These are phyloP conservation scores for Triplophysa rosa DNA, from an alignment of 2,113 vertebrate species.

Conservation along the genomic window DNA sequence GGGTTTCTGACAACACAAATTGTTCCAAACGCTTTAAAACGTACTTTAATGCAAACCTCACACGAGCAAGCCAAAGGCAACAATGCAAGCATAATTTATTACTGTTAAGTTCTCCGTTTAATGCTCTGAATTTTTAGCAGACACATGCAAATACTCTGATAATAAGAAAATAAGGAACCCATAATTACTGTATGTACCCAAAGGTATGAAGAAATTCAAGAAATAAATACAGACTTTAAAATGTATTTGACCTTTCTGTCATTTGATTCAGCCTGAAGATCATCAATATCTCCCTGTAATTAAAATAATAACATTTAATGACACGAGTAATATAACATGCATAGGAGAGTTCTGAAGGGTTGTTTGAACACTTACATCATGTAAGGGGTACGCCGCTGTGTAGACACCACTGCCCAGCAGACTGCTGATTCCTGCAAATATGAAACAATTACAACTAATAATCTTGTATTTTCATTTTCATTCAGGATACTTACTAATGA, in stretches of 20 bases:
- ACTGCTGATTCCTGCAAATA: slow-evolving; percentile 88
- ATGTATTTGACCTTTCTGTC: slow-evolving; percentile 88
- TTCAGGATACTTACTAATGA: not conserved
- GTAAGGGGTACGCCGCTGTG: slow-evolving; percentile 86
- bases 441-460: slow-evolving; percentile 36
- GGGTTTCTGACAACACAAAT: too few species aligned
- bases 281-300: slow-evolving; percentile 87
- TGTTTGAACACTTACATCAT: slow-evolving; percentile 83
- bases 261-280: slow-evolving; percentile 74
- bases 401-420: slow-evolving; percentile 91
- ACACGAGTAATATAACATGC: not conserved
- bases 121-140: not conserved
- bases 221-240: not conserved
- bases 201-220: too few species aligned
- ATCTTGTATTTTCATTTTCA: not conserved
- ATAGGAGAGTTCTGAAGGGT: not conserved
- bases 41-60: too few species aligned
- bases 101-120: too few species aligned
- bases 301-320: slow-evolving; percentile 24
- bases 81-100: too few species aligned
- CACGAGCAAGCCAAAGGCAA: too few species aligned
- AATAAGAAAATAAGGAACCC: too few species aligned
- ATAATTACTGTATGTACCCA: too few species aligned
- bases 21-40: too few species aligned
- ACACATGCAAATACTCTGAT: not conserved